Percentiles rank a stretch among this genome's conserved stretches.
Evolutionary conservation across 2,888 invertebrate species (phyloP).

Genomic region (Eristalis intricaria): DNA sequence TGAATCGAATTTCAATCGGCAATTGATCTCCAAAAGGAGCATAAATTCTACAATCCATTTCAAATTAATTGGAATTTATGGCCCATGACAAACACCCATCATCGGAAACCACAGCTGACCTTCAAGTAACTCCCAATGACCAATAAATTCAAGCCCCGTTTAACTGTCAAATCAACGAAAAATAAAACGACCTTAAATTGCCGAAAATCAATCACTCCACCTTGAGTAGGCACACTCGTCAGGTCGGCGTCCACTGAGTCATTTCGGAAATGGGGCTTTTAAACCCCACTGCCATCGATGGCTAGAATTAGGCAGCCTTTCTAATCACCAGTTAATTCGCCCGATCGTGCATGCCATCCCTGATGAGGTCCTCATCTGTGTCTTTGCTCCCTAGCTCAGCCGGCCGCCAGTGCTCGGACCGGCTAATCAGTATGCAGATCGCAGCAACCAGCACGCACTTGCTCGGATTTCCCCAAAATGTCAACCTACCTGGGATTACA

Average conservation of each 20-base stretch:
- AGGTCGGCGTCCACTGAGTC: background rate
- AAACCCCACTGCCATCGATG: background rate
- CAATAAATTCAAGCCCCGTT: too few species aligned
- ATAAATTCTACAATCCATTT: too few species aligned
- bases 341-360: background rate
- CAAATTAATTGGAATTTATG: too few species aligned
- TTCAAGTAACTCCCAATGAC: too few species aligned
- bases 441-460: background rate
- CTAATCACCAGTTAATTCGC: background rate
- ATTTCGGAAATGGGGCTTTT: background rate
- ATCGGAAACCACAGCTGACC: too few species aligned
- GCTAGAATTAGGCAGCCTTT: background rate
- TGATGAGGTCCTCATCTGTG: background rate
- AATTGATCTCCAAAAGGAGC: too few species aligned
- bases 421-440: background rate
- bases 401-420: background rate
- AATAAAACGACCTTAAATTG: too few species aligned
- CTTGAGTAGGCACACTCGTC: background rate
- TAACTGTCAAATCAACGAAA: too few species aligned
- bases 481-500: conserved; percentile 19
- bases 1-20: too few species aligned
- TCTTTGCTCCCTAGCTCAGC: background rate
- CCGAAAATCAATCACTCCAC: background rate
- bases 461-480: background rate
- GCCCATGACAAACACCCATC: too few species aligned